Conservation (phyloP, 2,113 vertebrate species). For the Tetraodon nigroviridis region DNA sequence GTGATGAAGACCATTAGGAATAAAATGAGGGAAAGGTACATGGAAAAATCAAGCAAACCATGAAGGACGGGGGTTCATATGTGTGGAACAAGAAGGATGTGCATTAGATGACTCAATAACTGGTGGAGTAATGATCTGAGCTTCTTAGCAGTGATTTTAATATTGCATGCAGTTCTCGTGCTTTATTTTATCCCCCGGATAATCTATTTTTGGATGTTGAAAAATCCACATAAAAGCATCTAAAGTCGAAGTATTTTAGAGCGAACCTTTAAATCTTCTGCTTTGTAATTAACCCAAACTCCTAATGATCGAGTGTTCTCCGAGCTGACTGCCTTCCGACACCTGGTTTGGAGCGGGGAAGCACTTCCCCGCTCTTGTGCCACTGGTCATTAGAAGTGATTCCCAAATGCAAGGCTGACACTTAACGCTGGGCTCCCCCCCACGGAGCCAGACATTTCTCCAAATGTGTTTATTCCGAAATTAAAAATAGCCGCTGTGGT, state of each 20-base stretch:
- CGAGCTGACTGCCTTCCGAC: slow-evolving; percentile 32
- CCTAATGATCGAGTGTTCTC: slow-evolving; percentile 49
- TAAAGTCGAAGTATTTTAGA: slow-evolving; percentile 2
- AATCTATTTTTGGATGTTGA: slow-evolving; percentile 3
- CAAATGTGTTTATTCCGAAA: slow-evolving; percentile 23
- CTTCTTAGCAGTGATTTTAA: slow-evolving; percentile 48
- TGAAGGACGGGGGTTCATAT: not conserved
- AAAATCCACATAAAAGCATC: slow-evolving; percentile 3
- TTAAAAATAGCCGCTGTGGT: slow-evolving; percentile 35
- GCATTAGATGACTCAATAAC: not conserved
- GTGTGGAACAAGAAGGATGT: not conserved
- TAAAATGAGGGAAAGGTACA: slow-evolving; percentile 13
- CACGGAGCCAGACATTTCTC: slow-evolving; percentile 28
- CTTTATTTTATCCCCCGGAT: not conserved
- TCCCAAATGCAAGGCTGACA: slow-evolving; percentile 24
- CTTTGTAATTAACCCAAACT: slow-evolving; percentile 41
- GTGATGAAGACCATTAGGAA: slow-evolving; percentile 38
- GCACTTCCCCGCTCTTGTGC: slow-evolving; percentile 11
- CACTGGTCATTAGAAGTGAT: slow-evolving; percentile 19
- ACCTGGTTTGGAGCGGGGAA: slow-evolving; percentile 6
- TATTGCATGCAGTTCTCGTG: slow-evolving; percentile 24
- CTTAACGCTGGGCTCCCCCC: slow-evolving; percentile 19
- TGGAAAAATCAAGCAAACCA: slow-evolving; percentile 15
- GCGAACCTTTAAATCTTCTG: not conserved
- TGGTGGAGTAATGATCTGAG: slow-evolving; percentile 15